Evolutionary conservation across 2,797 vertebrate genomes (phyloP).

Genomic region (Hylomyscus alleni): DNA sequence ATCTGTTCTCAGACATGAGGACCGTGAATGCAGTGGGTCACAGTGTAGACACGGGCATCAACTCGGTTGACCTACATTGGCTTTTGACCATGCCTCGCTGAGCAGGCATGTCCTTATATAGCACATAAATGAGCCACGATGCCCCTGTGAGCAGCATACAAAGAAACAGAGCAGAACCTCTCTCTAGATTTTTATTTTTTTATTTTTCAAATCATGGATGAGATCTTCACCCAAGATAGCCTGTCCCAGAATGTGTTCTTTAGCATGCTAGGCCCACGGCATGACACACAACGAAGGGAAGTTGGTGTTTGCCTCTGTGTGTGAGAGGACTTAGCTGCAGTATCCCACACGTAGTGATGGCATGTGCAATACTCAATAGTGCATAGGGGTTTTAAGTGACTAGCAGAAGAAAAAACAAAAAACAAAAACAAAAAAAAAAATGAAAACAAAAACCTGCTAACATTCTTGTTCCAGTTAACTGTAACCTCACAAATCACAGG

Average conservation of each 20-base stretch:
- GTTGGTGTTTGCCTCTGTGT: neutral
- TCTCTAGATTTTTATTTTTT: neutral
- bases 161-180: neutral
- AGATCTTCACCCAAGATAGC: neutral
- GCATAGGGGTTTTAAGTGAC: fast-evolving
- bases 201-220: neutral
- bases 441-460: neutral
- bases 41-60: neutral
- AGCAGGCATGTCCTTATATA: neutral
- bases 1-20: neutral
- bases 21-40: neutral
- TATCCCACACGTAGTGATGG: neutral
- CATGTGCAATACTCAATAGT: fast-evolving
- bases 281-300: neutral
- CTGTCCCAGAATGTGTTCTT: neutral
- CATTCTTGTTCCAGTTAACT: neutral
- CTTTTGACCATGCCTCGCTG: fast-evolving
- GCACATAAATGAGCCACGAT: fast-evolving
- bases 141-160: neutral
- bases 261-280: neutral
- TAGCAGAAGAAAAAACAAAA: neutral
- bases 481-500: neutral
- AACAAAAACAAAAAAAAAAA: neutral
- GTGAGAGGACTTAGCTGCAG: neutral
- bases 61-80: fast-evolving